These are phyloP conservation scores for Dasyprocta punctata DNA, from an alignment of 2,113 vertebrate genomes.

Conservation along the genomic window DNA sequence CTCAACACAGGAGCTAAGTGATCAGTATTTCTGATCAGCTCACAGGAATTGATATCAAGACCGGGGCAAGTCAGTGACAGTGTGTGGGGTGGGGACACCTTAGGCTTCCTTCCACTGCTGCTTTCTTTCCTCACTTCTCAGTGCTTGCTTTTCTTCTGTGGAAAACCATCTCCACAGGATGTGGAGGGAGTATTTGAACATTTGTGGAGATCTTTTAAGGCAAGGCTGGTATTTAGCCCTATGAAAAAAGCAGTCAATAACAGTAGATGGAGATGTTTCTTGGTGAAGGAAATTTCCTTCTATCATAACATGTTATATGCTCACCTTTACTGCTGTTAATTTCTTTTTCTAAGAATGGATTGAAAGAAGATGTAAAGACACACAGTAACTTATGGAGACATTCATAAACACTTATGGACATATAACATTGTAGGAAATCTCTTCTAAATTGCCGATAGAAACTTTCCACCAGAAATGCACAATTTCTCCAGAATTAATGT, in stretches of 20 bases:
- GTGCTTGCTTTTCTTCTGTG: not conserved
- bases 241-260: not conserved
- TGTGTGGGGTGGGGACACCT: not conserved
- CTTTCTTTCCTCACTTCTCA: not conserved
- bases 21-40: not conserved
- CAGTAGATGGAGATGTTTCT: not conserved
- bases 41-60: not conserved
- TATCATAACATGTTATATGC: not conserved
- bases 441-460: not conserved
- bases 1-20: not conserved
- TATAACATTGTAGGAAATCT: not conserved
- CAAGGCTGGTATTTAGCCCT: not conserved
- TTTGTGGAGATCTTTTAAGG: not conserved
- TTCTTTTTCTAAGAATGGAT: not conserved
- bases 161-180: not conserved
- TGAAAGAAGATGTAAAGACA: not conserved
- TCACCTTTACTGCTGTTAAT: not conserved
- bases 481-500: conserved; percentile 2
- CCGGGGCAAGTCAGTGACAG: not conserved
- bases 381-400: not conserved
- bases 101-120: not conserved
- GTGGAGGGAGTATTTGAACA: not conserved
- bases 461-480: not conserved
- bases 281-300: not conserved
- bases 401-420: not conserved